Conservation (phyloP, 2,113 vertebrate genomes). For the Hemibagrus wyckioides region DNA sequence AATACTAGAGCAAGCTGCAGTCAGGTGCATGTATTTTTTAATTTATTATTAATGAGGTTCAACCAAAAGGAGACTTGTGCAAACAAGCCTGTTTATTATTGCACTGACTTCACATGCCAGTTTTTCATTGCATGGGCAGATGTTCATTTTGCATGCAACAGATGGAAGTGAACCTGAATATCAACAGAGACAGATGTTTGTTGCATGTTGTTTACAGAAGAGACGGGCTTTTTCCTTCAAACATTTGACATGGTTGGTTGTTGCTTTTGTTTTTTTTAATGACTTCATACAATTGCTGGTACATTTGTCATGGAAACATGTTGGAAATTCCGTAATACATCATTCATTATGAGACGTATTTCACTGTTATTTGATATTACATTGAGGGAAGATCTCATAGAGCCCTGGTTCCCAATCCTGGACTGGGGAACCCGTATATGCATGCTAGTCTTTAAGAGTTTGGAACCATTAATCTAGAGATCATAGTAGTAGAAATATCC, state of each 20-base stretch:
- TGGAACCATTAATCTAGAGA: background rate
- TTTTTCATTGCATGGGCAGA: constrained; percentile 34
- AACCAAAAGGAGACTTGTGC: constrained; percentile 22
- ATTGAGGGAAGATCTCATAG: background rate
- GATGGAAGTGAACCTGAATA: constrained; percentile 31
- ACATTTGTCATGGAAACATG: background rate
- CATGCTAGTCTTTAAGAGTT: background rate
- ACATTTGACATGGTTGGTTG: background rate
- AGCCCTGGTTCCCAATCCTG: background rate
- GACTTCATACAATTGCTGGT: background rate
- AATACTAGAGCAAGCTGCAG: constrained; percentile 63
- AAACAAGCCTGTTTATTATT: constrained; percentile 55
- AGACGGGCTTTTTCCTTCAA: background rate
- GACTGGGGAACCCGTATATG: background rate
- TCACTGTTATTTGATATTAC: background rate
- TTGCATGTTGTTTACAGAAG: constrained; percentile 23
- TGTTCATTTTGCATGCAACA: constrained; percentile 47
- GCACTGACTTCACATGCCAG: constrained; percentile 48
- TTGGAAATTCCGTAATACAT: background rate
- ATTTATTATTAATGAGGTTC: constrained; percentile 17
- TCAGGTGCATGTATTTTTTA: constrained; percentile 41
- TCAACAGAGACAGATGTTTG: constrained; percentile 28
- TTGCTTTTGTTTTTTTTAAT: background rate
- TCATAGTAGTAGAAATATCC: background rate
- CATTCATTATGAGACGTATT: background rate